These are phyloP conservation scores for Acanthiza pusilla DNA, from an alignment of 2,797 vertebrate species.

Conservation along the genomic window DNA sequence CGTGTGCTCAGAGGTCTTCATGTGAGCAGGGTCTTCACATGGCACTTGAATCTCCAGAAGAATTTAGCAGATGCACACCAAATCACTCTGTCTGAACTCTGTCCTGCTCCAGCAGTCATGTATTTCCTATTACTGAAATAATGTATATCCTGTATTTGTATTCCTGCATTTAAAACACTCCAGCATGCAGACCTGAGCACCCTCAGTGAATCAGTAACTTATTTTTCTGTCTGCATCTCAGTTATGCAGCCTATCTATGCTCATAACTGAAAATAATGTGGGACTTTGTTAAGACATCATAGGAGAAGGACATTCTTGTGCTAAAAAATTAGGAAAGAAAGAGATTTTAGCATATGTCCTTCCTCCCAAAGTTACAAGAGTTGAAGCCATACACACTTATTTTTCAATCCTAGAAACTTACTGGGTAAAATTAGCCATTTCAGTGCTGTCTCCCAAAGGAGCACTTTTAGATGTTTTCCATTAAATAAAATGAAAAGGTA, in stretches of 20 bases:
- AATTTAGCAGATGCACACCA: background rate
- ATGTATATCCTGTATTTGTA: no score
- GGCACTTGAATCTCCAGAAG: background rate
- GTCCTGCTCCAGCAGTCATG: background rate
- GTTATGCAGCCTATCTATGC: fast-evolving
- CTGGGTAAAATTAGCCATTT: background rate
- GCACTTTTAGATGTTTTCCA: background rate
- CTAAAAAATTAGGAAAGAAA: background rate
- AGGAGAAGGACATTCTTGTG: background rate
- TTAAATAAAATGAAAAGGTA: background rate
- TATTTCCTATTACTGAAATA: background rate
- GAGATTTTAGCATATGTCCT: background rate
- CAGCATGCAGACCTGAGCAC: background rate
- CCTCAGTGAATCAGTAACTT: background rate
- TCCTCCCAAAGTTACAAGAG: background rate
- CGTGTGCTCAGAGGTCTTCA: background rate
- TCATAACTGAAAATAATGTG: background rate
- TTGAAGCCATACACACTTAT: background rate
- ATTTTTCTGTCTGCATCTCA: background rate
- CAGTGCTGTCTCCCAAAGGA: background rate
- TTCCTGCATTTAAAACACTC: background rate
- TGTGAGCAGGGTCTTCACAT: background rate
- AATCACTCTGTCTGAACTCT: background rate
- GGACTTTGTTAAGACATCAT: background rate
- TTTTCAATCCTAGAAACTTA: background rate